phyloP scores from a whole-genome alignment of 2,113 vertebrate species.

The Pampusana beccarii region DNA sequence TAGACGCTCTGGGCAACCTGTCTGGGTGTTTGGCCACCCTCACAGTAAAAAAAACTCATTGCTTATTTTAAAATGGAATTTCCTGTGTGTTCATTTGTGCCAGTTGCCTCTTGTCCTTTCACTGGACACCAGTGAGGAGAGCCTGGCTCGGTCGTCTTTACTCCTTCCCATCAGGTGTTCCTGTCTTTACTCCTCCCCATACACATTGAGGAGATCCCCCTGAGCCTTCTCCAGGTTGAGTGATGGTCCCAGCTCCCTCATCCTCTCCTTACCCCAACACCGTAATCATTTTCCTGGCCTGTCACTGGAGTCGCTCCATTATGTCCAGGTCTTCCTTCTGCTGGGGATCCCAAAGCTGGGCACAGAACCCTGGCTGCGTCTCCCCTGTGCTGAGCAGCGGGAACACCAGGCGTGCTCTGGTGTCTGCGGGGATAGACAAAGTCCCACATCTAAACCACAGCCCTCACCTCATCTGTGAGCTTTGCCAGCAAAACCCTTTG shows the following conservation, averaged over 20 bases:
- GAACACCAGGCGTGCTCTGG: neutral
- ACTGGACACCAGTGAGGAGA: neutral
- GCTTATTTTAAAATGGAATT: neutral
- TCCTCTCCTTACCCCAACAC: neutral
- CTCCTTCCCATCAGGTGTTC: neutral
- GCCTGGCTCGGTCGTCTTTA: neutral
- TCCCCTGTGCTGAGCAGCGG: neutral
- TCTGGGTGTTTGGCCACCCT: neutral
- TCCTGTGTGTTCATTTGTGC: neutral
- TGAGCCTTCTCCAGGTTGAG: neutral
- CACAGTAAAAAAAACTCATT: neutral
- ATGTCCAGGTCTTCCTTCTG: too few species aligned
- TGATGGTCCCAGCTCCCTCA: neutral
- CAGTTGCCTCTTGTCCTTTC: neutral
- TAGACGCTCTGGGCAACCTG: neutral
- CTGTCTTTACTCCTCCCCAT: neutral
- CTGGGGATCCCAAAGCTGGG: too few species aligned
- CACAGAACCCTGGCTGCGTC: too few species aligned
- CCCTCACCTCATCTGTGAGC: neutral
- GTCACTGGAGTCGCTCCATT: neutral
- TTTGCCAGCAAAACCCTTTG: neutral
- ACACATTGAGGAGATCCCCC: neutral
- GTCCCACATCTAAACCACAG: neutral
- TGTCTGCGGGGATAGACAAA: neutral
- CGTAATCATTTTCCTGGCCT: neutral